These are phyloP conservation scores for Oncopodura yosiiana DNA, from an alignment of 1,140 invertebrate genomes.

Conservation along the genomic window DNA sequence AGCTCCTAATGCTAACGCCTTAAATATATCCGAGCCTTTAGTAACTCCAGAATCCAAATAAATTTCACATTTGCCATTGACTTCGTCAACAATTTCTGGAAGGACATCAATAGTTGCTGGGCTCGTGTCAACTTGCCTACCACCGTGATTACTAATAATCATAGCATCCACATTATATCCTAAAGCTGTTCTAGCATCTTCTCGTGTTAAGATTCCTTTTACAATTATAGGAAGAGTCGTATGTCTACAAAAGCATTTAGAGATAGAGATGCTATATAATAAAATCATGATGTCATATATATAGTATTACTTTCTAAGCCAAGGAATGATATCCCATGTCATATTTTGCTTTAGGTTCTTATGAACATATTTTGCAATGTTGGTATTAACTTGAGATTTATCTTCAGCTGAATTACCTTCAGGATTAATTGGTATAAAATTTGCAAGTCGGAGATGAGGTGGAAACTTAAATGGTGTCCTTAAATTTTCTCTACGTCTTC, in stretches of 20 bases:
- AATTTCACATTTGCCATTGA: constrained; percentile 49
- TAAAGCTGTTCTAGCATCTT: constrained; percentile 68
- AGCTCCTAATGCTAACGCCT: constrained; percentile 82
- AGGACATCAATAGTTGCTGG: constrained; percentile 21
- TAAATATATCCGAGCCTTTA: constrained; percentile 78
- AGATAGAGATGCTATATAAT: too few species aligned
- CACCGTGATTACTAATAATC: constrained; percentile 86
- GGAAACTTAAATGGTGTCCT: constrained; percentile 80
- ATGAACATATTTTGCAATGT: neutral
- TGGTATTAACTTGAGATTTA: neutral
- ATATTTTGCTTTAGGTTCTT: neutral
- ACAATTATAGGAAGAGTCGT: constrained; percentile 72
- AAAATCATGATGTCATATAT: too few species aligned
- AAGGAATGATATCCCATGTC: constrained; percentile 17
- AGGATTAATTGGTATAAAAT: neutral
- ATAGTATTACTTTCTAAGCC: constrained; percentile 14
- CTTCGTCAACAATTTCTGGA: constrained; percentile 5
- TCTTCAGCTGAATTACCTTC: neutral
- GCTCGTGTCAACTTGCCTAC: constrained; percentile 76
- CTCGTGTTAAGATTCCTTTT: constrained; percentile 79
- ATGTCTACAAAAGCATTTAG: constrained; percentile 34
- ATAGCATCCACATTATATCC: constrained; percentile 64
- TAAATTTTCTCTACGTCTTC: constrained; percentile 63
- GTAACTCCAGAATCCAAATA: constrained; percentile 81
- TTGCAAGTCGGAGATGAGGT: constrained; percentile 51